Evolutionary conservation across 2,113 vertebrate species (phyloP), one percentile per base, ranked within the genome.

Genomic region (Colius striatus): DNA sequence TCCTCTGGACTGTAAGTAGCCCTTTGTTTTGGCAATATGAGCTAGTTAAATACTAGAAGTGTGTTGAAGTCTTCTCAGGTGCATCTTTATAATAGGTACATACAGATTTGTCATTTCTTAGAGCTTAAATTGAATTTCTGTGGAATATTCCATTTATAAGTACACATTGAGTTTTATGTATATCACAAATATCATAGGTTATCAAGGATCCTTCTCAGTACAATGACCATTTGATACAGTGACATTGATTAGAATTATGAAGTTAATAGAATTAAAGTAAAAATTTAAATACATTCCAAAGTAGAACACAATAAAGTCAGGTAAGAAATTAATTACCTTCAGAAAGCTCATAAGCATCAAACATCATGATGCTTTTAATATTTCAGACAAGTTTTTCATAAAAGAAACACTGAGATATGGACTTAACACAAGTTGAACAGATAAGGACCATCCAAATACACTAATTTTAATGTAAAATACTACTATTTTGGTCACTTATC

Each of bases 331-430:
- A 38, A 23, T 92, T 91, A 92, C 81, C 71, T 88, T 87, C 53
- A 45, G 68, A 93, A 95, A 84, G 61, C 29, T 87, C 2, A 1
- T 80, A 85, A 87, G 55, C 38, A 51, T 86, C 41, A 86, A 70
- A 51, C 34, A 45, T 41, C 38, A 77, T 53, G 91, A 72, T 47
- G 61, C n/a, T n/a, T n/a, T n/a, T 78, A 87, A 41, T 92, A 84
- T 90, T 96, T 92, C 73, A 89, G 57, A 86, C n/a, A 66, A 62
- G 50, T 55, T 68, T 94, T 62, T 95, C 86, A 87, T 87, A 51
- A 86, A 94, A 95, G 21, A 47, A 93, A 47, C 73, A 77, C 60
- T 85, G 72, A 91, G 82, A 89, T 68, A 87, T 55, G 9, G n/a
- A 91, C 27, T 55, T 91, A 60, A 89, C 45, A 75, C 11, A 90